A percentile compares a stretch with the other conserved stretches of the same genome.
phyloP scores from a whole-genome alignment of 2,113 vertebrate genomes.

The Oryctolagus cuniculus region mOryCun1.1 NC_091448.1:39815001-39815500 shows the following conservation, averaged over 20 bases:
- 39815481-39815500: background rate
- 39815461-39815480: background rate
- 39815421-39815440: background rate
- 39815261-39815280: background rate
- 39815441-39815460: background rate
- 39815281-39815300: conserved; percentile 6
- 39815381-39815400: background rate
- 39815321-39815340: conserved; percentile 35
- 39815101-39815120: background rate
- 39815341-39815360: conserved; percentile 54
- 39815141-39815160: background rate
- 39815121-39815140: background rate
- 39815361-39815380: conserved; percentile 57
- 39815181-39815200: background rate
- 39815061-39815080: background rate
- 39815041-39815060: background rate
- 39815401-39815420: conserved; percentile 1
- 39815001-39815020: background rate
- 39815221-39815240: background rate
- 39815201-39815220: background rate
- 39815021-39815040: too few species aligned
- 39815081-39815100: too few species aligned
- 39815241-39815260: background rate
- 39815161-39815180: background rate
- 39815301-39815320: background rate